Evolutionary conservation across 2,888 invertebrate genomes (phyloP).

Genomic region (Noctua comes): DNA sequence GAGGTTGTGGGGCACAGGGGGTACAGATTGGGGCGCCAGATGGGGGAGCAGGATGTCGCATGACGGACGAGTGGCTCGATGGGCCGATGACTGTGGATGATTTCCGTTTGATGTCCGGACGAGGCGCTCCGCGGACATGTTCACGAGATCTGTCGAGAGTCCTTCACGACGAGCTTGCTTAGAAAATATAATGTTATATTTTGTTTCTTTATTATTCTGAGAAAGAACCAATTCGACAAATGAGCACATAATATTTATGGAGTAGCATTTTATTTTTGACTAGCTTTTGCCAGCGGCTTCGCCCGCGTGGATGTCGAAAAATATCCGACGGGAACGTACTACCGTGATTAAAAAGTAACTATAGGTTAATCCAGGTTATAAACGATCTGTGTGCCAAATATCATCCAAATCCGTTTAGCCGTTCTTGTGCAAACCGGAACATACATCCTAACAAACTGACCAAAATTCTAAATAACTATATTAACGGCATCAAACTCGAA

Average conservation of each 20-base stretch:
- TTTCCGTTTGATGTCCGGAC: slow-evolving; percentile 49
- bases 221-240: slow-evolving; percentile 1
- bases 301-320: too few species aligned
- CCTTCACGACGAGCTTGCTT: slow-evolving; percentile 23
- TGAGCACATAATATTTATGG: neutral
- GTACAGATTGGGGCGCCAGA: neutral
- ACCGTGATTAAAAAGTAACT: too few species aligned
- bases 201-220: slow-evolving; percentile 7
- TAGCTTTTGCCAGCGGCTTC: too few species aligned
- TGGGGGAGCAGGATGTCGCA: neutral
- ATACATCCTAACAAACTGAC: too few species aligned
- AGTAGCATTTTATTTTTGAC: neutral
- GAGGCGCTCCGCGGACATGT: slow-evolving; percentile 14
- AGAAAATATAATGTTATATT: neutral
- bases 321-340: too few species aligned
- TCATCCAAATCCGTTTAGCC: too few species aligned
- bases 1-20: neutral
- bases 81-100: slow-evolving; percentile 45
- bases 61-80: slow-evolving; percentile 30
- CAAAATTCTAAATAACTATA: too few species aligned
- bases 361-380: too few species aligned
- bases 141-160: slow-evolving; percentile 14
- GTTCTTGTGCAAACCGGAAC: too few species aligned
- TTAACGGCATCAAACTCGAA: too few species aligned
- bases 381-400: too few species aligned